Percentiles rank a stretch among this genome's conserved stretches.
Evolutionary conservation across 2,888 invertebrate genomes (phyloP).

Genomic region (Dione vanillae): DNA sequence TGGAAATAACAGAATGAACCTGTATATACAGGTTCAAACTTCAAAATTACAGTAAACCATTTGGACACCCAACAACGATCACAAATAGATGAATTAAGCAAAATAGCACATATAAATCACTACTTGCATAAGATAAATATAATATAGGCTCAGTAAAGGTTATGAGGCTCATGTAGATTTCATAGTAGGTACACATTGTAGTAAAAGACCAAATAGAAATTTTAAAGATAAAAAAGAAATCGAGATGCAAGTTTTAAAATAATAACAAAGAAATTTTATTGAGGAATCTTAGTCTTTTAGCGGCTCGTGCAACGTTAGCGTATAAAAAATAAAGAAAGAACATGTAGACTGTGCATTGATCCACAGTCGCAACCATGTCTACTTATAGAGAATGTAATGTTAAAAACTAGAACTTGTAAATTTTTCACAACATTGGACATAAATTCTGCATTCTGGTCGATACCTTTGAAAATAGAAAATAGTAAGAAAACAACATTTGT

Average conservation of each 20-base stretch:
- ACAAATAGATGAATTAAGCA: slow-evolving; percentile 32
- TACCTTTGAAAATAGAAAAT: no score
- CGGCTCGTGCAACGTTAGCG: slow-evolving; percentile 33
- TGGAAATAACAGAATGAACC: slow-evolving; percentile 22
- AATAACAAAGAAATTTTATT: slow-evolving; percentile 45
- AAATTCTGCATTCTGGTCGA: no score
- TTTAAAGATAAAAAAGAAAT: slow-evolving; percentile 40
- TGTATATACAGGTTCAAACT: slow-evolving; percentile 26
- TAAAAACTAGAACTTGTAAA: no score
- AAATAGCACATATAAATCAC: slow-evolving; percentile 30
- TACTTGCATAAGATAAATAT: slow-evolving; percentile 41
- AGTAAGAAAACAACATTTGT: no score
- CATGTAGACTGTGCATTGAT: neutral
- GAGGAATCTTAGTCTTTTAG: slow-evolving; percentile 50
- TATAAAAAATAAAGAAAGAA: neutral
- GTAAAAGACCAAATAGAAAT: slow-evolving; percentile 46
- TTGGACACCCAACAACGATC: slow-evolving; percentile 8
- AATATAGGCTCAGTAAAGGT: slow-evolving; percentile 23
- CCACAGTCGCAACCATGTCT: no score
- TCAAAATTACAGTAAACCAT: slow-evolving; percentile 2
- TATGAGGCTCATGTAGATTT: slow-evolving; percentile 47
- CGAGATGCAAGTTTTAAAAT: slow-evolving; percentile 43
- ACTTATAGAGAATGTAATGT: no score
- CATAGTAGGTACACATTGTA: slow-evolving; percentile 45
- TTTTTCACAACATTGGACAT: no score